Percentiles rank a stretch among this genome's conserved stretches.
phyloP scores from a whole-genome alignment of 2,888 invertebrate species.

The Archaeoteleia sp. region DNA sequence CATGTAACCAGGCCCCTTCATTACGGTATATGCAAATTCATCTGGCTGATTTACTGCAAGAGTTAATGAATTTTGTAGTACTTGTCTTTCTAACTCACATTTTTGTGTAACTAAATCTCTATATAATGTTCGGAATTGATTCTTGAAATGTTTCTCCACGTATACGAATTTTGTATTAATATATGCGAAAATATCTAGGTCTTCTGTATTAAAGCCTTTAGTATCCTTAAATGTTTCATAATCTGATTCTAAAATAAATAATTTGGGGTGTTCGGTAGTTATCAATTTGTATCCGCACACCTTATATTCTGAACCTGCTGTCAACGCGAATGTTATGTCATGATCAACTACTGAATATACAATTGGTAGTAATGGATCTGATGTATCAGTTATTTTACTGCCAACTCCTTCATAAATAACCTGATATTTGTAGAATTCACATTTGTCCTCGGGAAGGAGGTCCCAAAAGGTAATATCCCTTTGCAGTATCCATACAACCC shows the following conservation, averaged over 20 bases:
- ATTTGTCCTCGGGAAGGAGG: constrained; percentile 2
- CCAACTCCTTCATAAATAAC: constrained; percentile 49
- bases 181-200: constrained; percentile 27
- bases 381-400: not conserved
- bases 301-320: constrained; percentile 6
- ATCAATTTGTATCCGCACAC: constrained; percentile 15
- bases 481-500: constrained; percentile 15
- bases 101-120: constrained; percentile 41
- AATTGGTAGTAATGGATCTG: not conserved
- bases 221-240: not conserved
- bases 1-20: constrained; percentile 11
- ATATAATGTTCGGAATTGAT: constrained; percentile 32
- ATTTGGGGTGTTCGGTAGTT: too few species aligned
- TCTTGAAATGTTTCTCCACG: constrained; percentile 45
- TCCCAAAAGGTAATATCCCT: constrained; percentile 25
- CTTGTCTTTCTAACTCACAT: constrained; percentile 52
- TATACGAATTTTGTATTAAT: constrained; percentile 52
- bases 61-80: constrained; percentile 48
- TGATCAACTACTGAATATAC: constrained; percentile 29
- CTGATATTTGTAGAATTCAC: constrained; percentile 40
- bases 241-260: constrained; percentile 26
- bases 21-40: constrained; percentile 35
- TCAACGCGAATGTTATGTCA: constrained; percentile 48
- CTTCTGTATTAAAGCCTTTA: not conserved
- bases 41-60: constrained; percentile 41